Conservation (phyloP, 2,113 vertebrate genomes). For the Uropsilus gracilis region DNA sequence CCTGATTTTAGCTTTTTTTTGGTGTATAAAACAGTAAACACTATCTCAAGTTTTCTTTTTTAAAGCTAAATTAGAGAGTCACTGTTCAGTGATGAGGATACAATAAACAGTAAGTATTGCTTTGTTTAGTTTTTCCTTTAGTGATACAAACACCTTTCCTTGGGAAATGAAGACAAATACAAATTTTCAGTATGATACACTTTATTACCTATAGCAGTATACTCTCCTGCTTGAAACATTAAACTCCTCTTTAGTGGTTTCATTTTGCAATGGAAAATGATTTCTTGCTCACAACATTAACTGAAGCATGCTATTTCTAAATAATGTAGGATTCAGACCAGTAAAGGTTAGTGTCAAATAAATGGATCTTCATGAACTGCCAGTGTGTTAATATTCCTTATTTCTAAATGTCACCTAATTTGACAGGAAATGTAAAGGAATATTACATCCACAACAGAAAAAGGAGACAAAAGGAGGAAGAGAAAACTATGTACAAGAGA, state of each 20-base stretch:
- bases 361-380: background rate
- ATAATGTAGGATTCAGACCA: background rate
- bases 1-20: background rate
- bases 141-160: background rate
- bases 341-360: background rate
- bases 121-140: conserved; percentile 9
- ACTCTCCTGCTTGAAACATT: background rate
- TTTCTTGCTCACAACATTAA: background rate
- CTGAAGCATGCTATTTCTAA: background rate
- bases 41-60: no score
- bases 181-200: background rate
- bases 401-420: background rate
- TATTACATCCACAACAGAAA: background rate
- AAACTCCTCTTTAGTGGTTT: background rate
- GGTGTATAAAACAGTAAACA: background rate
- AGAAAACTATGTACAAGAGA: background rate
- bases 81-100: no score
- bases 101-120: background rate
- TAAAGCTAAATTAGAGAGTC: no score
- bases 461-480: background rate
- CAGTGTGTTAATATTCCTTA: background rate
- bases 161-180: background rate
- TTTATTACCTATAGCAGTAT: background rate
- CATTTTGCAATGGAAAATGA: background rate
- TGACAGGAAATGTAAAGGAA: background rate